A percentile compares a stretch with the other conserved stretches of the same genome.
phyloP scores from a whole-genome alignment of 2,888 invertebrate species.

The Drosophila falleni region DNA sequence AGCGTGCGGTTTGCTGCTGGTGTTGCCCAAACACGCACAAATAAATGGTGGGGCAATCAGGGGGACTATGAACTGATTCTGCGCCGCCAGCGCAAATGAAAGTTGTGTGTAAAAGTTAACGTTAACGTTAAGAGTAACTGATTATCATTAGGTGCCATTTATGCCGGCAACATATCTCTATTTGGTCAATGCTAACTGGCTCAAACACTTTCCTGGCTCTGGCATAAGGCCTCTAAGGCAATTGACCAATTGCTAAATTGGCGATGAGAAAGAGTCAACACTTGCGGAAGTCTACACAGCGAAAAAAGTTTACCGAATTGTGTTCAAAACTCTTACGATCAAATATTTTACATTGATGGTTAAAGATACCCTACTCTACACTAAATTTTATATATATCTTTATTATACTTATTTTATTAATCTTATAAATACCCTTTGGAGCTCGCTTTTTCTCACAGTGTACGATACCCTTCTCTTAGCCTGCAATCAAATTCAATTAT shows the following conservation, averaged over 20 bases:
- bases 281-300: conserved; percentile 62
- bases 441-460: conserved; percentile 3
- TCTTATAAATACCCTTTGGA: background rate
- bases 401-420: background rate
- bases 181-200: conserved; percentile 70
- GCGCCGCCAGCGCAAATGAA: conserved; percentile 70
- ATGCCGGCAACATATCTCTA: conserved; percentile 51
- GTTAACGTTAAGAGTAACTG: conserved; percentile 29
- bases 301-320: conserved; percentile 1
- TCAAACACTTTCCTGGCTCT: conserved; percentile 61
- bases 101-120: conserved; percentile 49
- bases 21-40: conserved; percentile 46
- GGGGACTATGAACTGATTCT: conserved; percentile 58
- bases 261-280: conserved; percentile 40
- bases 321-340: background rate
- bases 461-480: conserved; percentile 14
- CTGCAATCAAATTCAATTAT: conserved; percentile 72
- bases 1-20: conserved; percentile 30
- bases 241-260: conserved; percentile 55
- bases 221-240: conserved; percentile 44
- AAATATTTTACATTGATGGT: too few relatives aligned
- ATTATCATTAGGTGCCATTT: conserved; percentile 44
- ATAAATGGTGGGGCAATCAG: conserved; percentile 13
- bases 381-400: background rate
- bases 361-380: background rate